Base-by-base conservation (phyloP, 1,140 invertebrate genomes). In the Stegodyphus dumicola region DNA sequence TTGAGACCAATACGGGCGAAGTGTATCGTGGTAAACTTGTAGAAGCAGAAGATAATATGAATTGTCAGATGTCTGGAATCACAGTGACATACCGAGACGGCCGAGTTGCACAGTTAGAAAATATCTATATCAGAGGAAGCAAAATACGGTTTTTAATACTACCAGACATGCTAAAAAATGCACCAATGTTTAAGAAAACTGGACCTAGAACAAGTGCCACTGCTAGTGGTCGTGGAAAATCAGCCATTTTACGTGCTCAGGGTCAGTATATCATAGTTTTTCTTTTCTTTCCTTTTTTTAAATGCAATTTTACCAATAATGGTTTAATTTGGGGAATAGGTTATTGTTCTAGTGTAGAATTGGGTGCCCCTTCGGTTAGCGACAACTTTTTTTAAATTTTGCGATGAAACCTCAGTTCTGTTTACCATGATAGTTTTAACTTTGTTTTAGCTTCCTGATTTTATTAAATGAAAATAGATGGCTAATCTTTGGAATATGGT, bases 131-230 rank as follows among this genome's bases (percentile, higher is more conserved):
- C 86, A 93, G 99, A 87, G 99, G 99, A 48, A 99, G 97, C 9
- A 99, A 99, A 92, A 98, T 99, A 86, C 93, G 98, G 33, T 99
- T 99, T 90, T 92, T 99, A 17, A 99, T 99, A 91, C 91, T 99
- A 88, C 99, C 99, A 0, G 99, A 99, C 90, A 99, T 99, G 98
- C 92, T 99, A 85, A 99, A 99, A 92, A 99, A 99, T 92, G 98
- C 99, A 0, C 99, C 98, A 1, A 99, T 99, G 98, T 99, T 99
- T 91, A 99, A 99, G 92, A 95, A 96, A 91, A 95, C 96, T 60
- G 87, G 79, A 7, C 60, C 70, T 18, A 87, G 90, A 89, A 13
- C 48, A 6, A 90, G 91, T 13, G 86, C 69, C 2, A 56, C 77
- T 49, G 74, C 64, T n/a, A 93, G 93, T 52, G 93, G 93, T 54